A percentile compares a stretch with the other conserved stretches of the same genome.
These are phyloP conservation scores for Panthera uncia DNA, from an alignment of 2,113 vertebrate species.

Conservation along the genomic window DNA sequence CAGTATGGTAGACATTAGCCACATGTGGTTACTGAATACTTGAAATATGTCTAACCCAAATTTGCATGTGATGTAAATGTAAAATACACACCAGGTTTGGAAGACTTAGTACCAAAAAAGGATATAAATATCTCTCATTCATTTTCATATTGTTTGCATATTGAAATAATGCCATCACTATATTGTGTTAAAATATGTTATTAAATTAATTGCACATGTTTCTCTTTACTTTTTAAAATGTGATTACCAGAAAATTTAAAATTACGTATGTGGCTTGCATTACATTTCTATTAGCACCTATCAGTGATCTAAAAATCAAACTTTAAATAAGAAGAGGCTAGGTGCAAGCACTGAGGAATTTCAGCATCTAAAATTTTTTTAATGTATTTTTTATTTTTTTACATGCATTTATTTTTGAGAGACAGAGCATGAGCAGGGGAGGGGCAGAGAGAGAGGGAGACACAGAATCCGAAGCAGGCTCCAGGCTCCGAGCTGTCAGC, in stretches of 20 bases:
- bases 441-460: too few species aligned
- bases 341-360: conserved; percentile 12
- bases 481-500: too few species aligned
- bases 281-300: background rate
- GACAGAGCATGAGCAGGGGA: too few species aligned
- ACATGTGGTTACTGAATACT: background rate
- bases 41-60: background rate
- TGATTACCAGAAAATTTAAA: too few species aligned
- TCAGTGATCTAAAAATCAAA: background rate
- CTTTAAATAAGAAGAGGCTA: background rate
- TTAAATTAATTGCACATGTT: background rate
- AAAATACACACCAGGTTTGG: background rate
- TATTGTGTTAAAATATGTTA: conserved; percentile 14
- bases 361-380: background rate
- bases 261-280: background rate
- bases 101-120: background rate
- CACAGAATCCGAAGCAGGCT: too few species aligned
- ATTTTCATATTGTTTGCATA: background rate
- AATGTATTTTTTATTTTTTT: too few species aligned
- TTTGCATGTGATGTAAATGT: background rate
- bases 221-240: background rate
- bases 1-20: background rate
- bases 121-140: background rate
- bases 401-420: too few species aligned
- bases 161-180: conserved; percentile 16